Evolutionary conservation across 2,888 invertebrate species (phyloP).

Genomic region (Hydropsyche betteni): DNA sequence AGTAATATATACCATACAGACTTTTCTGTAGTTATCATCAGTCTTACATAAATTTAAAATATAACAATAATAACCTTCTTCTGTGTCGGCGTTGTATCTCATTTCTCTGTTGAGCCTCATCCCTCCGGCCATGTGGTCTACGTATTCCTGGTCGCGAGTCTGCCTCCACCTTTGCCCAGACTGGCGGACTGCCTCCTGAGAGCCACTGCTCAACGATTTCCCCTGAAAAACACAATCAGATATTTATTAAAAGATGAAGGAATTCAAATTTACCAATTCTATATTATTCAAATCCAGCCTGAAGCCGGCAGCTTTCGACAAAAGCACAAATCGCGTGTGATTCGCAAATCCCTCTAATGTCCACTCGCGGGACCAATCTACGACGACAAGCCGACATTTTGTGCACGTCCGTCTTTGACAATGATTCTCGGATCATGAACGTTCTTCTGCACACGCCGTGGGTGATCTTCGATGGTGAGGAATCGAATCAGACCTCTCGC

Average conservation of each 20-base stretch:
- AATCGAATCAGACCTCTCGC: conserved; percentile 2
- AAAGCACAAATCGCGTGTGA: no score
- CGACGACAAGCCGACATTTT: background rate
- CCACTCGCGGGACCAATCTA: background rate
- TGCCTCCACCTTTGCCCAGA: conserved; percentile 74
- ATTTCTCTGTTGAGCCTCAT: conserved; percentile 82
- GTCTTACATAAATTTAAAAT: background rate
- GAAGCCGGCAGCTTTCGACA: no score
- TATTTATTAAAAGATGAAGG: background rate
- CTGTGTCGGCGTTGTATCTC: conserved; percentile 82
- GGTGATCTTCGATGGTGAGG: conserved; percentile 8
- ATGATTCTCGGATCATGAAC: background rate
- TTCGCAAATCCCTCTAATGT: no score
- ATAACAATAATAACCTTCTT: conserved; percentile 69
- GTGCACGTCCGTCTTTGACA: background rate
- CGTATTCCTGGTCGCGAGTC: conserved; percentile 81
- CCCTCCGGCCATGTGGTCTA: conserved; percentile 85
- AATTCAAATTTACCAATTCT: no score
- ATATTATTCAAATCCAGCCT: no score
- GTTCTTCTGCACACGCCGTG: background rate
- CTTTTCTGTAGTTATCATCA: background rate
- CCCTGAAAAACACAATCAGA: conserved; percentile 43
- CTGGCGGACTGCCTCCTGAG: conserved; percentile 62
- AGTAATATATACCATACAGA: no score
- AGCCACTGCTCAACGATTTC: conserved; percentile 60